Evolutionary conservation across 2,113 vertebrate genomes (phyloP), one percentile per base, ranked within the genome.

Genomic region (Rhinoderma darwinii): DNA sequence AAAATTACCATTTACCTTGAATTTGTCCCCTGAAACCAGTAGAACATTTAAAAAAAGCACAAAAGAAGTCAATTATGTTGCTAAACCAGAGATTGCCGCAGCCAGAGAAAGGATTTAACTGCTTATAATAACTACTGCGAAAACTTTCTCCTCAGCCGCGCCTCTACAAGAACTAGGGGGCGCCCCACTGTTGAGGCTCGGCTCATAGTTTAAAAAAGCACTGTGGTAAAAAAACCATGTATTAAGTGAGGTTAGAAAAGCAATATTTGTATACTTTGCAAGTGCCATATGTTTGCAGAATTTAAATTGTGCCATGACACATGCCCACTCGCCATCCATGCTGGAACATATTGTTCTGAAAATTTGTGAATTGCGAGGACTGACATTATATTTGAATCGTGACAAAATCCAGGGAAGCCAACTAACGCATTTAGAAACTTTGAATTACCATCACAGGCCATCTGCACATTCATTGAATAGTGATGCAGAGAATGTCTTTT

Each of bases 321-420:
- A 56, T 79, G 76, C 51, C 27, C 76, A 79, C 76, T 20, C 51
- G 32, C 51, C 54, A 59, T 80, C 51, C 51, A 80, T 7, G 44
- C 77, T 59, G 22, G 77, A 80, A 80, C 77, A 80, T 80, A 80
- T 80, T 80, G 77, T 80, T n/a, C 51, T 39, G 77, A 39, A 80
- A 80, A 80, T 80, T 51, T 80, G 77, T 80, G 77, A 80, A 41
- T 35, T 41, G 77, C 51, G 37, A 61, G 54, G 51, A 80, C 32
- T 39, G 51, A 80, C 30, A 39, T 80, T 56, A 56, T 25, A 79
- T 39, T 59, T 39, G 27, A n/a, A 39, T 59, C 47, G 35, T 61
- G 77, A 80, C 77, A 80, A 51, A 32, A 78, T 78, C 47, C 76
- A 80, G 77, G 77, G 22, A 80, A 59, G 77, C 77, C 51, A 14